Conservation (phyloP, 53 echinoderm and acorn worm genomes). For the Actinopyga echinites region DNA sequence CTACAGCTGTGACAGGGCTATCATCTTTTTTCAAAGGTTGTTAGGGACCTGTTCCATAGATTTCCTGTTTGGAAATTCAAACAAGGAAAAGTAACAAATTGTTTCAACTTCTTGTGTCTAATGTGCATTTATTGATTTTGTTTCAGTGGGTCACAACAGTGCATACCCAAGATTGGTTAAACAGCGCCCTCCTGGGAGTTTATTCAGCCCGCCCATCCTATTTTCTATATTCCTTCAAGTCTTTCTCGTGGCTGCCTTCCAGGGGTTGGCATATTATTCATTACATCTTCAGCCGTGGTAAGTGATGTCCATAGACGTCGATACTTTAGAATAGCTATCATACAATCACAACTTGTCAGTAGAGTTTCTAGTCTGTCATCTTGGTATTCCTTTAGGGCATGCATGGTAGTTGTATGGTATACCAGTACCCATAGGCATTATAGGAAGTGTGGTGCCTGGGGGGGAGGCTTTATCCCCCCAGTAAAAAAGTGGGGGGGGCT, state of each 20-base stretch:
- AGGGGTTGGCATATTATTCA: conserved; percentile 73
- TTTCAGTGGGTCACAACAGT: conserved; percentile 83
- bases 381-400: no score
- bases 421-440: no score
- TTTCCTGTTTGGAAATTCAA: background rate
- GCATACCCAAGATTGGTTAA: conserved; percentile 84
- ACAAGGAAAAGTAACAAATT: background rate
- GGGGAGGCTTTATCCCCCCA: no score
- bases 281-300: conserved; percentile 77
- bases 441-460: no score
- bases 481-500: no score
- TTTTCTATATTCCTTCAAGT: conserved; percentile 79
- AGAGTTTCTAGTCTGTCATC: no score
- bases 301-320: conserved; percentile 10
- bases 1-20: no score
- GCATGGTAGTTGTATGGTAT: no score
- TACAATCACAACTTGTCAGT: no score
- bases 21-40: no score
- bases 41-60: no score
- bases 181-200: conserved; percentile 87
- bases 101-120: background rate
- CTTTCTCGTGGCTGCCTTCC: conserved; percentile 61
- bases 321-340: no score
- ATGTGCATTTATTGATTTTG: background rate
- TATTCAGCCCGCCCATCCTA: conserved; percentile 75